Base-by-base conservation (phyloP, 2,888 invertebrate genomes). In the Ypsolopha sequella region DNA sequence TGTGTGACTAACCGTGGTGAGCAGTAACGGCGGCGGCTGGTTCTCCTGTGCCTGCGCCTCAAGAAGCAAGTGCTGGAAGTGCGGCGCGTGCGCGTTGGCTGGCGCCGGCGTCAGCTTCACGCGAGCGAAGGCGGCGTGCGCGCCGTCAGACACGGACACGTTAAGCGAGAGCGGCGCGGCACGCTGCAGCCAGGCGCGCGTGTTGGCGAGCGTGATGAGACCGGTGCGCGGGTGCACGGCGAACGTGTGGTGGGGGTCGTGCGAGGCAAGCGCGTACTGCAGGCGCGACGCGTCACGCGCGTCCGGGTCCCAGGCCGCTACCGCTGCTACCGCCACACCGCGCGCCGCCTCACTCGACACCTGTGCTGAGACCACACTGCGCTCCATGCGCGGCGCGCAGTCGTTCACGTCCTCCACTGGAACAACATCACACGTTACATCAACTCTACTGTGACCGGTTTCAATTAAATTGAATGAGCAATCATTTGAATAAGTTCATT, bases 121-220 rank as follows among this genome's bases (percentile, higher is more conserved):
- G 58, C 95, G 87, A 1, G 96, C 92, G 78, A 94, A 97, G 58
- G 92, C 94, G 7, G 96, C 96, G 81, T 96, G 97, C 39, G 98
- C 95, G 36, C 98, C 98, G 85, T 99, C 98, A 52, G 95, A 95
- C 41, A 96, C 98, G 1, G 97, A 97, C 36, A 98, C 92, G 85
- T 98, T 98, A 54, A 98, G 88, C 57, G 78, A 72, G 64, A 81
- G 80, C 64, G 69, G 66, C 54, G 91, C 80, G 65, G 91, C 91
- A 51, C 88, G 81, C 50, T 90, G 88, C 57, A 91, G 90, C 60
- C 92, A 91, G 66, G 92, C 92, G 55, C 94, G 91, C 70, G 93
- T 89, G 68, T 93, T 93, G 56, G 93, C 91, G 54, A 95, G 76
- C 1, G 90, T 89, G 50, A 95, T 90, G 14, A 94, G 80, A 6